A percentile compares a stretch with the other conserved stretches of the same genome.
phyloP scores from a whole-genome alignment of 2,113 vertebrate genomes.

The Orientallactaga bullata region DNA sequence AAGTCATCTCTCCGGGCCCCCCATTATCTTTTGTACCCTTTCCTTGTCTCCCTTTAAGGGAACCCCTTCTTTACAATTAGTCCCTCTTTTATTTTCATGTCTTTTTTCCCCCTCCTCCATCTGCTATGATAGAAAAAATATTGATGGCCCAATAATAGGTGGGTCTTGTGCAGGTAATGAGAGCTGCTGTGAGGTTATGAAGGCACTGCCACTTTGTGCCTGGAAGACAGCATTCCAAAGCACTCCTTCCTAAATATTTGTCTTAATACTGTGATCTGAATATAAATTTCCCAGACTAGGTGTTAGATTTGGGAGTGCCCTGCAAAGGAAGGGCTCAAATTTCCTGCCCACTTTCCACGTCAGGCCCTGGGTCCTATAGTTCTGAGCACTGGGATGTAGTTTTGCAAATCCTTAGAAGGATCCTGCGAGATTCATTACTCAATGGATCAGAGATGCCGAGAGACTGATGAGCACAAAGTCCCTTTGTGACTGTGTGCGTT shows the following conservation, averaged over 20 bases:
- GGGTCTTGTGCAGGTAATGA: too few species aligned
- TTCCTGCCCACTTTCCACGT: neutral
- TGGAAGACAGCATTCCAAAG: too few species aligned
- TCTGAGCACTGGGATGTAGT: neutral
- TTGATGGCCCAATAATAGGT: too few species aligned
- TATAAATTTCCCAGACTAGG: neutral
- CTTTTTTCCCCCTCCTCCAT: too few species aligned
- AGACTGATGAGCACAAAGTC: neutral
- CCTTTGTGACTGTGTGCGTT: neutral
- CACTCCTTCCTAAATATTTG: neutral
- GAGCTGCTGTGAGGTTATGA: too few species aligned
- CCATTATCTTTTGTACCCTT: too few species aligned
- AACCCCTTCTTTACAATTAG: too few species aligned
- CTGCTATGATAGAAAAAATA: too few species aligned
- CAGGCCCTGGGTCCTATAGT: neutral
- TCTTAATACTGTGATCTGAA: neutral
- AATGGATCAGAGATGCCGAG: neutral
- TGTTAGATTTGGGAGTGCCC: neutral
- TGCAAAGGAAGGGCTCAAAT: neutral
- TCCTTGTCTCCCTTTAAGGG: too few species aligned
- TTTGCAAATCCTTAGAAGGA: slow-evolving; percentile 24
- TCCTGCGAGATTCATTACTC: neutral
- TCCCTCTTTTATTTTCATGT: too few species aligned
- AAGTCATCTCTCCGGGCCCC: too few species aligned
- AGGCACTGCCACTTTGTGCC: too few species aligned